Evolutionary conservation across 2,797 vertebrate genomes (phyloP).

Genomic region (Gymnocypris eckloni): DNA sequence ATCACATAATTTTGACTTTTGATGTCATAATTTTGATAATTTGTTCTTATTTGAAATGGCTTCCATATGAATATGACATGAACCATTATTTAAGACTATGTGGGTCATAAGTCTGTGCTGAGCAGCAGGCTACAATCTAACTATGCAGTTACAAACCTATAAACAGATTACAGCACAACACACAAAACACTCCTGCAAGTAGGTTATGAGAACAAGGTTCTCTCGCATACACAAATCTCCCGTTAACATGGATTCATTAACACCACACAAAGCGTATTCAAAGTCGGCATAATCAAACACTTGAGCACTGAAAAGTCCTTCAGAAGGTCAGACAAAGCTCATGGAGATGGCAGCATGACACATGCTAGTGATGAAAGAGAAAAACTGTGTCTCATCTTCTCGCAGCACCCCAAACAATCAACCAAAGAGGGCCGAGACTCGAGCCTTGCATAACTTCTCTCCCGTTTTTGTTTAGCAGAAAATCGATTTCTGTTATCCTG

Average conservation of each 20-base stretch:
- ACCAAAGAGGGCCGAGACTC: neutral
- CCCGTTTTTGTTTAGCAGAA: neutral
- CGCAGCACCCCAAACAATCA: neutral
- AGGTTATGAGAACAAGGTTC: slow-evolving; percentile 12
- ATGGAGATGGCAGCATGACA: neutral
- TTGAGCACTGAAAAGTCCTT: neutral
- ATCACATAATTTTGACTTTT: neutral
- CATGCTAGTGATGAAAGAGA: neutral
- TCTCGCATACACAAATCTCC: slow-evolving; percentile 12
- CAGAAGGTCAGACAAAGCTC: neutral
- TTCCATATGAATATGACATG: too few species aligned
- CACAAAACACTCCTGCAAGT: slow-evolving; percentile 5
- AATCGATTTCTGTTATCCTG: neutral
- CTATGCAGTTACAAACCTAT: neutral
- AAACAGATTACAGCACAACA: neutral
- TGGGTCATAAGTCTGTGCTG: neutral
- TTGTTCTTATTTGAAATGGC: neutral
- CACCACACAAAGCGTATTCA: neutral
- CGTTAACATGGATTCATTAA: slow-evolving; percentile 15
- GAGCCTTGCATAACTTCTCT: neutral
- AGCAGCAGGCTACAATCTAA: neutral
- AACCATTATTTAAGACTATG: neutral
- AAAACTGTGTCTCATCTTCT: neutral
- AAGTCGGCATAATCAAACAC: neutral
- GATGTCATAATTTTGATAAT: neutral